phyloP scores from a whole-genome alignment of 2,797 vertebrate species.

The Enteromius anoplus region DNA sequence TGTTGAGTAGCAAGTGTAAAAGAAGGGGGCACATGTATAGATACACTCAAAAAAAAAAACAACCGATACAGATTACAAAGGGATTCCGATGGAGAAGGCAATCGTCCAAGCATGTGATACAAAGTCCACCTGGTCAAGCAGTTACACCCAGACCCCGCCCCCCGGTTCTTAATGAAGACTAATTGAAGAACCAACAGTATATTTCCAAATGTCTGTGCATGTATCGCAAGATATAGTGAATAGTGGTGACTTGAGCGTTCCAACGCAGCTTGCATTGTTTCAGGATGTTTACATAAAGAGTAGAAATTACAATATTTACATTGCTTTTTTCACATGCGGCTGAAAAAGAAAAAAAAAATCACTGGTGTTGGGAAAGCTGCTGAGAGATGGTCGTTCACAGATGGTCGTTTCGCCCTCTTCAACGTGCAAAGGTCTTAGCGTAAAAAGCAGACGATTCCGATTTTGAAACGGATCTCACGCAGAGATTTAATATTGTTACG shows the following conservation, averaged over 20 bases:
- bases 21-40: constrained; percentile 62
- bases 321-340: constrained; percentile 79
- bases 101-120: constrained; percentile 69
- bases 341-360: constrained; percentile 64
- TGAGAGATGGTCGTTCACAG: constrained; percentile 45
- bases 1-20: constrained; percentile 65
- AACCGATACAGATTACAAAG: constrained; percentile 67
- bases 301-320: constrained; percentile 85
- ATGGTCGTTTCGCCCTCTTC: neutral
- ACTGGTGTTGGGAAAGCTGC: constrained; percentile 62
- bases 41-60: constrained; percentile 61
- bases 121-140: constrained; percentile 58
- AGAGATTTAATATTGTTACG: constrained; percentile 41
- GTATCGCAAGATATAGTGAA: constrained; percentile 67
- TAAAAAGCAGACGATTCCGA: constrained; percentile 61
- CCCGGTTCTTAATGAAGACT: constrained; percentile 19
- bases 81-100: constrained; percentile 61
- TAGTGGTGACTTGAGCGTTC: constrained; percentile 61
- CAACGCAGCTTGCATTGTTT: constrained; percentile 72
- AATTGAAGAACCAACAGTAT: constrained; percentile 34
- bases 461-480: constrained; percentile 29
- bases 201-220: constrained; percentile 62
- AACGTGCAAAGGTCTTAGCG: constrained; percentile 48
- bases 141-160: constrained; percentile 50
- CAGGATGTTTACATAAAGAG: constrained; percentile 72